A percentile compares a stretch with the other conserved stretches of the same genome.
Evolutionary conservation across 2,888 invertebrate genomes (phyloP).

Genomic region (Yponomeuta evonymella): DNA sequence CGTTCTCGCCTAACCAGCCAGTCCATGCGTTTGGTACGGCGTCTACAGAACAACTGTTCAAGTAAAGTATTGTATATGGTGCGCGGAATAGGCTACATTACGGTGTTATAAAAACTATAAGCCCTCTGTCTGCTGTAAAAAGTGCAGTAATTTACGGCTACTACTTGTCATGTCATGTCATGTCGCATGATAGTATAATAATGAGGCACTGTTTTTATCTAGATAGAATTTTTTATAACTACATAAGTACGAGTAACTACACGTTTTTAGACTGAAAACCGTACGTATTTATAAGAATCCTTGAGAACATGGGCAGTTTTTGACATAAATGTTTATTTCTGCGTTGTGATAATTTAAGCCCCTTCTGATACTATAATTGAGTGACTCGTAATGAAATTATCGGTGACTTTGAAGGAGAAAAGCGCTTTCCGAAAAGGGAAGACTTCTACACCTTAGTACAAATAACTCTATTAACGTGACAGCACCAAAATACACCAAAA

Average conservation of each 20-base stretch:
- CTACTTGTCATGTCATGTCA: neutral
- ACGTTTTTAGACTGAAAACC: neutral
- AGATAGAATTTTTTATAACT: neutral
- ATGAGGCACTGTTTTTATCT: neutral
- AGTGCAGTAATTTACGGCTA: neutral
- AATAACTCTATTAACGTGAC: no score
- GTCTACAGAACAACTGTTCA: neutral
- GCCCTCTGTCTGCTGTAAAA: neutral
- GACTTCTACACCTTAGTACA: no score
- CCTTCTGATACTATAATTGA: no score
- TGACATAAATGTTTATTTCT: no score
- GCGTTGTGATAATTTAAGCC: no score
- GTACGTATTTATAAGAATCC: no score
- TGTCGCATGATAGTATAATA: neutral
- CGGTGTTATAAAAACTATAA: neutral
- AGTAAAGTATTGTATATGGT: neutral
- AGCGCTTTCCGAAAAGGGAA: no score
- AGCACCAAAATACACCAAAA: no score
- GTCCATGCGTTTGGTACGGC: neutral
- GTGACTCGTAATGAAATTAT: no score
- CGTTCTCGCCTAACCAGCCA: neutral
- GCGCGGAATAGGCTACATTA: neutral
- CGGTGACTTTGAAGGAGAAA: no score
- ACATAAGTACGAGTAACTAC: neutral
- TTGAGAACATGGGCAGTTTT: no score